A percentile compares a stretch with the other conserved stretches of the same genome.
Evolutionary conservation across 2,888 invertebrate species (phyloP).

Genomic region (Coecobrya sp.): DNA sequence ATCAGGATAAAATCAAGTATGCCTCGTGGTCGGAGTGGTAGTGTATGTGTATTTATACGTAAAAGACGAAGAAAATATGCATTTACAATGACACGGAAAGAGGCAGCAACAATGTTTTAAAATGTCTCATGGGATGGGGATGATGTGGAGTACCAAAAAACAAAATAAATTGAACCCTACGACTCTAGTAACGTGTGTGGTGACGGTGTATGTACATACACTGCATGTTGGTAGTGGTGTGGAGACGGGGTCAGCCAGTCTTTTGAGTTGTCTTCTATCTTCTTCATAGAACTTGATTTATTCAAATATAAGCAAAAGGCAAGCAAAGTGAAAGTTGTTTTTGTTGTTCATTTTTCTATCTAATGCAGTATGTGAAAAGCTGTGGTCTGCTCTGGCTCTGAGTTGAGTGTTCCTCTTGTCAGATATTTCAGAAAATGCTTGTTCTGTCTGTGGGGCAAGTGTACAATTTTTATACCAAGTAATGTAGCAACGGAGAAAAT

Average conservation of each 20-base stretch:
- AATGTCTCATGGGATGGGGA: constrained; percentile 65
- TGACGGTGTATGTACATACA: no score
- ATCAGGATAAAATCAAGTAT: constrained; percentile 34
- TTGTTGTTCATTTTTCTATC: constrained; percentile 38
- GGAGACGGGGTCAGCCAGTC: constrained; percentile 33
- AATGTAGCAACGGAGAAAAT: neutral
- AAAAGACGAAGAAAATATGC: constrained; percentile 24
- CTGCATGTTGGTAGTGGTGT: neutral
- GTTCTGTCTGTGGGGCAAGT: neutral
- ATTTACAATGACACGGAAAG: constrained; percentile 20
- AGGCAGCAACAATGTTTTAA: constrained; percentile 49
- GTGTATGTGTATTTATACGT: neutral
- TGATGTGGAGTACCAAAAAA: constrained; percentile 65
- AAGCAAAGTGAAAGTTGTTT: constrained; percentile 22
- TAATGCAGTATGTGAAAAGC: neutral
- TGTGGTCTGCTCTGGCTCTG: neutral
- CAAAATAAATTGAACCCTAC: constrained; percentile 69
- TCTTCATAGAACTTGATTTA: constrained; percentile 48
- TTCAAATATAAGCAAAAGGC: constrained; percentile 50
- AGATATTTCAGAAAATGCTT: neutral
- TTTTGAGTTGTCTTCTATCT: constrained; percentile 1
- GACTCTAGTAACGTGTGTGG: constrained; percentile 38
- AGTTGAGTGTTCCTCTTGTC: neutral
- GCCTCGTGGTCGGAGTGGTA: neutral
- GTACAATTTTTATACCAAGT: neutral